phyloP scores from a whole-genome alignment of 1,140 invertebrate genomes.

The Drosophila suzukii region DNA sequence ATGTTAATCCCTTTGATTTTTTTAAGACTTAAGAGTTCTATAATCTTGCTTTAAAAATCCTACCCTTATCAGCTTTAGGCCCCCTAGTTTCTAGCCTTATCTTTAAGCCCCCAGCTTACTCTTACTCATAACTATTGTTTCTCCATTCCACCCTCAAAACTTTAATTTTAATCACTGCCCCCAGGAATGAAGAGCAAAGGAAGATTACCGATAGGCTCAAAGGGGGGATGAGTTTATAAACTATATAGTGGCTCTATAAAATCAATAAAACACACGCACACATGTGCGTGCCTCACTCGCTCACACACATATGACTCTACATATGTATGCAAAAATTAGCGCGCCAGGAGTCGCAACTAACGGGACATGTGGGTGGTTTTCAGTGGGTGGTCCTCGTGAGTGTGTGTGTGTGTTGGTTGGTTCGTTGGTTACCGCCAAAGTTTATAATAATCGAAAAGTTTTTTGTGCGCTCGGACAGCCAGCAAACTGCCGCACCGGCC shows the following conservation, averaged over 20 bases:
- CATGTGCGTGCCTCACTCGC: conserved; percentile 38
- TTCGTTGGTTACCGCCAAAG: conserved; percentile 34
- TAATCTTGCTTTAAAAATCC: no score
- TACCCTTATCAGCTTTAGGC: not conserved
- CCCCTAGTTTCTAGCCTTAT: not conserved
- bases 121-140: not conserved
- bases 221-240: conserved; percentile 4
- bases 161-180: conserved; percentile 1
- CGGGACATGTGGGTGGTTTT: conserved; percentile 19
- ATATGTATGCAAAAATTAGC: conserved; percentile 42
- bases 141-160: not conserved
- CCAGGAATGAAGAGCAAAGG: conserved; percentile 14
- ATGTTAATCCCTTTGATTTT: no score
- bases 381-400: conserved; percentile 26
- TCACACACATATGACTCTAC: not conserved
- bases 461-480: conserved; percentile 39
- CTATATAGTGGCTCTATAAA: conserved; percentile 66
- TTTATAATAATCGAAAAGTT: conserved; percentile 47
- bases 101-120: not conserved
- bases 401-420: not conserved
- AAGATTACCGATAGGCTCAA: conserved; percentile 11
- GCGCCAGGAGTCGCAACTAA: conserved; percentile 44
- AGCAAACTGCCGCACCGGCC: conserved; percentile 19
- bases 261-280: conserved; percentile 70
- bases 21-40: no score